Percentiles rank a stretch among this genome's conserved stretches.
phyloP scores from a whole-genome alignment of 2,888 invertebrate genomes.

The Cryptus viduatorius region DNA sequence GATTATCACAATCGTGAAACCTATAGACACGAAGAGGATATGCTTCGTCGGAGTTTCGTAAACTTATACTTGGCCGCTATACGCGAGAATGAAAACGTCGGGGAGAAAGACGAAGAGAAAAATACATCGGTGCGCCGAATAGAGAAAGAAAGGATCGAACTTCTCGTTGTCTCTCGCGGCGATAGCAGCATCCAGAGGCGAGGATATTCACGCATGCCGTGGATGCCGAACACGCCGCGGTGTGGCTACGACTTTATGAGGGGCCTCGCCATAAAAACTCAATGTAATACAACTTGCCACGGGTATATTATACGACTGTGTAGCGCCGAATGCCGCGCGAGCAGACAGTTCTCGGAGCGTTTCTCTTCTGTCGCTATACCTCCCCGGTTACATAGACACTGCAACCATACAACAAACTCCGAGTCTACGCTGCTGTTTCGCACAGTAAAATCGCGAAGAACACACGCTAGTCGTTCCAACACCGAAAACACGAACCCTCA shows the following conservation, averaged over 20 bases:
- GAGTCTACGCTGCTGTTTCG: background rate
- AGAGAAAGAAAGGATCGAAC: conserved; percentile 42
- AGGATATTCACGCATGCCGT: conserved; percentile 78
- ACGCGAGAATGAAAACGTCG: background rate
- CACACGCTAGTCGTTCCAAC: background rate
- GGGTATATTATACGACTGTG: conserved; percentile 44
- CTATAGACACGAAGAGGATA: background rate
- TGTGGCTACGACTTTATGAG: conserved; percentile 77
- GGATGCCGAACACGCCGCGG: conserved; percentile 77
- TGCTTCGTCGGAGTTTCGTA: conserved; percentile 6
- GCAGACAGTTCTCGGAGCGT: conserved; percentile 14
- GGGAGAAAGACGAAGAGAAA: background rate
- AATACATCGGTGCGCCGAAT: background rate
- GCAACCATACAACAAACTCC: conserved; percentile 24
- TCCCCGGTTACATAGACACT: conserved; percentile 9
- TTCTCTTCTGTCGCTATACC: conserved; percentile 3
- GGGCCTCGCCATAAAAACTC: conserved; percentile 73
- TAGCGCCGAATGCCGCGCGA: conserved; percentile 5
- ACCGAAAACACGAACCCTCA: background rate
- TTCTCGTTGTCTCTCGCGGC: conserved; percentile 59
- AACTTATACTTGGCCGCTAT: background rate
- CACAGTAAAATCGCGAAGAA: background rate
- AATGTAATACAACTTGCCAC: conserved; percentile 72
- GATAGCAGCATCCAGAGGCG: conserved; percentile 70
- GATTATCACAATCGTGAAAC: background rate